Evolutionary conservation across 37 sponge, comb jelly and placozoan genomes (phyloP).

Genomic region (Axinella damicornis): DNA sequence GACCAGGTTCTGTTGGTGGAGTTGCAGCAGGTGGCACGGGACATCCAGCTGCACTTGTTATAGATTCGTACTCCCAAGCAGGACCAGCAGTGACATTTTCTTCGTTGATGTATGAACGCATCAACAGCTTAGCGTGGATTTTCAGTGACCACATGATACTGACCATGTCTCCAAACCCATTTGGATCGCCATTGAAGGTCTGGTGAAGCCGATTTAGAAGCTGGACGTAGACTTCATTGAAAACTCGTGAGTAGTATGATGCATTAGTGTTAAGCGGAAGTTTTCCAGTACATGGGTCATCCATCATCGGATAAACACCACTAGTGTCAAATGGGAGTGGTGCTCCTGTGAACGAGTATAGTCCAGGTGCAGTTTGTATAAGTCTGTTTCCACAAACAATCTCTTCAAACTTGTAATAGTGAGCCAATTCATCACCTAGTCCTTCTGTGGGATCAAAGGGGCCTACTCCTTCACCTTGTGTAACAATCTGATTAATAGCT

Average conservation of each 20-base stretch:
- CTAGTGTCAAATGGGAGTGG: conserved; percentile 32
- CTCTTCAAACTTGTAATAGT: conserved; percentile 67
- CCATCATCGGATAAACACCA: conserved; percentile 76
- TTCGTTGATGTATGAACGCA: neutral
- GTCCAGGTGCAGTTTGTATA: neutral
- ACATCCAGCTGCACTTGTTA: too few relatives aligned
- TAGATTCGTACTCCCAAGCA: conserved; percentile 50
- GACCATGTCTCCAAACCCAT: conserved; percentile 21
- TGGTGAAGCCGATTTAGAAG: conserved; percentile 24
- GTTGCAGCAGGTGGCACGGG: too few relatives aligned
- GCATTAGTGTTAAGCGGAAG: conserved; percentile 12
- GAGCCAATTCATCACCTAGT: conserved; percentile 19
- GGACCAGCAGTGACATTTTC: conserved; percentile 35
- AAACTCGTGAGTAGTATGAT: conserved; percentile 38
- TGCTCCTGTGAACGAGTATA: conserved; percentile 34
- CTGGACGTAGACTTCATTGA: conserved; percentile 32
- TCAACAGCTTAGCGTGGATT: conserved; percentile 21
- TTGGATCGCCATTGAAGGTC: conserved; percentile 49
- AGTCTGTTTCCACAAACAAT: conserved; percentile 52
- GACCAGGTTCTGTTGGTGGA: too few relatives aligned
- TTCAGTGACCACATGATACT: conserved; percentile 25
- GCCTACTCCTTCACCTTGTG: conserved; percentile 74
- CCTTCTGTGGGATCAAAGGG: conserved; percentile 23
- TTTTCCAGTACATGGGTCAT: conserved; percentile 37
- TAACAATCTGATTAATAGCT: conserved; percentile 46